Evolutionary conservation across 2,797 vertebrate genomes (phyloP), one percentile per base, ranked within the genome.

Genomic region (Vultur gryphus): DNA sequence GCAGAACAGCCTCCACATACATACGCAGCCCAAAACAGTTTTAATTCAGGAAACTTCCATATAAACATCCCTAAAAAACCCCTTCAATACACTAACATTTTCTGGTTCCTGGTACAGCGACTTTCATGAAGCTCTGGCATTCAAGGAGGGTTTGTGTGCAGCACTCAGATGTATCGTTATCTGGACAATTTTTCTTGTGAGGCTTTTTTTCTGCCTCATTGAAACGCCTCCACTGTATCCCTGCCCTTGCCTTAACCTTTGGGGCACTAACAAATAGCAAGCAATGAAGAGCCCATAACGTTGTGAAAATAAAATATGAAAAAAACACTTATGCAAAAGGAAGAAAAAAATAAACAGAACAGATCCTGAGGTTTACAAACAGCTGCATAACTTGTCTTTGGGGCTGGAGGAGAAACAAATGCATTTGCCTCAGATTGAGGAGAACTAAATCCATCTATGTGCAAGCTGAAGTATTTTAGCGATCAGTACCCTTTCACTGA

Each of bases 31-130:
- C 8, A 4, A 31, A 62, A 11, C 44, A 46, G 31, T 61, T 25
- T 19, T 8, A 80, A 48, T 54, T 71, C 31, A 61, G 39, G 54
- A 69, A 77, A 58, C 6, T 73, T 80, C 58, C 17, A 11, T 3
- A 7, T 18, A n/a, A 83, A 48, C 2, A 4, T 18, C 58, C 9
- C 18, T 11, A 11, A 54, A 72, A 69, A 41, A 9, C 0, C 3
- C n/a, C 16, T 76, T 65, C 2, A 0, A 4, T 28, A 20, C 1
- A 10, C 4, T 10, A 54, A 61, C 12, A 1, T 51, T 76, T 82
- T 71, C 46, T 41, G 70, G 35, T 18, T 65, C 29, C 48, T 61
- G 19, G 23, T 41, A n/a, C 26, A 69, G 39, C 0, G 0, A 21
- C 10, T 84, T 10, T 62, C 11, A 10, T 5, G 29, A 48, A 89